Percentiles rank a stretch among this genome's conserved stretches.
Conservation (phyloP, 1,140 invertebrate genomes). For the Halyomorpha halys region DNA sequence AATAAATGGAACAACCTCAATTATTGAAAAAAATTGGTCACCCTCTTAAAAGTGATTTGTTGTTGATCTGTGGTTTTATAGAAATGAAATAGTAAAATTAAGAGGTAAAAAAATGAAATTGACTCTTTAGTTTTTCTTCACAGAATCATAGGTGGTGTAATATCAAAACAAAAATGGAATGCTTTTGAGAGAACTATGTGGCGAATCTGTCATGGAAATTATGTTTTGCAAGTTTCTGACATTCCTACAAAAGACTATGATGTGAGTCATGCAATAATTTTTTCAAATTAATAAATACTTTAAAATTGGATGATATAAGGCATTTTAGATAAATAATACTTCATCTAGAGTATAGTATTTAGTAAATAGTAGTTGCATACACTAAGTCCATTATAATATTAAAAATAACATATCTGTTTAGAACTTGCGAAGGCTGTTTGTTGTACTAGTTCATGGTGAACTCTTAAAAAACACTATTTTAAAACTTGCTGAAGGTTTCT, state of each 20-base stretch:
- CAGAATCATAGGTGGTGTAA: neutral
- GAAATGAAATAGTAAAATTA: no score
- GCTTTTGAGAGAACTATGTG: slow-evolving; percentile 76
- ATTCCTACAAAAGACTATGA: neutral
- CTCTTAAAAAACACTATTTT: neutral
- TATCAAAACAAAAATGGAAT: slow-evolving; percentile 9
- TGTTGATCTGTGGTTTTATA: no score
- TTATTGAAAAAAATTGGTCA: no score
- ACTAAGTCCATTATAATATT: no score
- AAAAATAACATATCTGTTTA: neutral
- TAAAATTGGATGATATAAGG: slow-evolving; percentile 49
- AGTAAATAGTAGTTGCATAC: no score
- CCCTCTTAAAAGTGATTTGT: no score
- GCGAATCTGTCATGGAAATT: slow-evolving; percentile 78
- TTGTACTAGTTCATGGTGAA: neutral
- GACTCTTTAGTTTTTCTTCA: neutral
- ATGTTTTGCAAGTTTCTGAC: slow-evolving; percentile 50
- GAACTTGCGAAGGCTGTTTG: neutral
- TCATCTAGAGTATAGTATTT: no score
- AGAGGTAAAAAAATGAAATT: no score
- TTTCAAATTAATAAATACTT: slow-evolving; percentile 71
- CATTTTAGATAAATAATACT: no score
- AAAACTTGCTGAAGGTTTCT: neutral
- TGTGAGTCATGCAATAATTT: slow-evolving; percentile 39
- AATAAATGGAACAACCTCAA: no score